A percentile compares a stretch with the other conserved stretches of the same genome.
Evolutionary conservation across 2,113 vertebrate genomes (phyloP).

Genomic region (Hypocryptadius cinnamomeus): DNA sequence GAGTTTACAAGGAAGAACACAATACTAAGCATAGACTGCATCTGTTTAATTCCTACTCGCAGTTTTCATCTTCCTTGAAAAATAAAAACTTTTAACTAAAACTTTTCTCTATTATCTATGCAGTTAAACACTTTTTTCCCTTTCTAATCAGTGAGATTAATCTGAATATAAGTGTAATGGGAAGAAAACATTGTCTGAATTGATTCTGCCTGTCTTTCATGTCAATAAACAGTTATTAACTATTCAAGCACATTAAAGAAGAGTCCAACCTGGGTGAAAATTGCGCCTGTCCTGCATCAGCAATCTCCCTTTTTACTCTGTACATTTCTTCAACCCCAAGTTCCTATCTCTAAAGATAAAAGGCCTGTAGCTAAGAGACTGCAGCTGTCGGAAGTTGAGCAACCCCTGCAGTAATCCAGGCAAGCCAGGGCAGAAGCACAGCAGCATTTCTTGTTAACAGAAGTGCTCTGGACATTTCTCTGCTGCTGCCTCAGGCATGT

Average conservation of each 20-base stretch:
- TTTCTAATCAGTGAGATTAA: neutral
- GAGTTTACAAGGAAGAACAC: neutral
- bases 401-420: neutral
- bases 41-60: neutral
- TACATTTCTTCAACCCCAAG: neutral
- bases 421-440: neutral
- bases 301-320: neutral
- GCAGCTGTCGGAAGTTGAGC: neutral
- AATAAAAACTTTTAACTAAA: neutral
- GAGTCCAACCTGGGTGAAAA: neutral
- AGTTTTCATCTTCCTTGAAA: neutral
- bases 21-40: neutral
- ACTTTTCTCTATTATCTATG: neutral
- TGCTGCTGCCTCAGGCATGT: neutral
- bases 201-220: neutral
- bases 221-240: neutral
- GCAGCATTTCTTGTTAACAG: neutral
- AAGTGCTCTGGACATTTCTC: neutral
- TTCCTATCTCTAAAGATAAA: neutral
- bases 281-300: neutral
- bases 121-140: neutral
- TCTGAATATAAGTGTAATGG: neutral
- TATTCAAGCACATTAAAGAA: neutral
- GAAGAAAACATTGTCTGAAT: neutral
- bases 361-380: neutral